phyloP scores from a whole-genome alignment of 2,888 invertebrate genomes.

The Hanleya hanleyi region DNA sequence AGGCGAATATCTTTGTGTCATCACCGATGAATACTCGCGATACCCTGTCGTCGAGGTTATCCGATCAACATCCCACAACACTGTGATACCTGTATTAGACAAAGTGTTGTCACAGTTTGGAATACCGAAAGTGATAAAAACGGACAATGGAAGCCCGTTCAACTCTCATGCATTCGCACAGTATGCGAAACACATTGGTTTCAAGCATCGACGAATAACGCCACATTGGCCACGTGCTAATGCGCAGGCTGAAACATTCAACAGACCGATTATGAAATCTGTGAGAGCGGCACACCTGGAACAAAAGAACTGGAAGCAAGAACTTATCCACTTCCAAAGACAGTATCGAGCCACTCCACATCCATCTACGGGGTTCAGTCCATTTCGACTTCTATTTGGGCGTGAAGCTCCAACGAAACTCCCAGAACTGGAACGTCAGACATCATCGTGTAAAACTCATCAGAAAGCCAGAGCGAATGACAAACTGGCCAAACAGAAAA shows the following conservation, averaged over 20 bases:
- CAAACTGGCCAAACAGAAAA: neutral
- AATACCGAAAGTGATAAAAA: constrained; percentile 20
- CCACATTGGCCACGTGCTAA: constrained; percentile 21
- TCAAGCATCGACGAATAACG: constrained; percentile 5
- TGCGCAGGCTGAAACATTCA: neutral
- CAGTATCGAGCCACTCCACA: constrained; percentile 1
- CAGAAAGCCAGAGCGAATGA: neutral
- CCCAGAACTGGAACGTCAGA: too few species aligned
- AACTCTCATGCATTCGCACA: neutral
- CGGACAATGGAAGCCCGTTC: constrained; percentile 28
- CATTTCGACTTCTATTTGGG: neutral
- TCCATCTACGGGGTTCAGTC: neutral
- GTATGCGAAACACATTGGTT: neutral
- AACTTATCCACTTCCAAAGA: neutral
- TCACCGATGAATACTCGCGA: constrained; percentile 16
- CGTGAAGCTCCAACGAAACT: neutral
- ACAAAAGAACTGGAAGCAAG: constrained; percentile 3
- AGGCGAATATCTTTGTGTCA: constrained; percentile 21
- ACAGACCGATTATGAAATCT: neutral
- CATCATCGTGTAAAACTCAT: neutral
- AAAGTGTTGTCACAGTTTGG: constrained; percentile 24
- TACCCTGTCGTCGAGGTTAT: constrained; percentile 36
- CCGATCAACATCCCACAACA: constrained; percentile 21
- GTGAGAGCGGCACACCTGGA: neutral
- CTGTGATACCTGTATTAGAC: constrained; percentile 25